Evolutionary conservation across 2,797 vertebrate species (phyloP).

Genomic region (Prionace glauca): DNA sequence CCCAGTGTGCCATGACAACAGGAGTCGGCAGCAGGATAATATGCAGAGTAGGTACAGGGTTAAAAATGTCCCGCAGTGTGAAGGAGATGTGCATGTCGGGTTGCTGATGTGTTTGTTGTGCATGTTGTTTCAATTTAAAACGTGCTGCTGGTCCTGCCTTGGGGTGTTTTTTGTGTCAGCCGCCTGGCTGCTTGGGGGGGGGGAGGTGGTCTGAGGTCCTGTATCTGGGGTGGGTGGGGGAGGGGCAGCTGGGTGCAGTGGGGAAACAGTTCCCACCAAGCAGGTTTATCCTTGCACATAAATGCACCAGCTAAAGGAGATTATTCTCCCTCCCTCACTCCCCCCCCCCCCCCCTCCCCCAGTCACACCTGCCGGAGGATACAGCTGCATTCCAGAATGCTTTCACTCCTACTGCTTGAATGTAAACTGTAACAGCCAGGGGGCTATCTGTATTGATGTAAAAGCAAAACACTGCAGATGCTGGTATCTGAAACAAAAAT

Average conservation of each 20-base stretch:
- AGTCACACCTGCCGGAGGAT: not conserved
- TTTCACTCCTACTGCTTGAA: not conserved
- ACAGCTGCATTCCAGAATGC: too few relatives aligned
- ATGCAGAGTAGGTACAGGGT: not conserved
- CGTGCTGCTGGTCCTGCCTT: not conserved
- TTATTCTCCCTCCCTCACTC: not conserved
- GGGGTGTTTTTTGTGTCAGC: not conserved
- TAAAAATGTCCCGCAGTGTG: too few relatives aligned
- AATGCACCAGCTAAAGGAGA: not conserved
- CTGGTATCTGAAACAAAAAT: too few relatives aligned
- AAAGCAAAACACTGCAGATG: too few relatives aligned
- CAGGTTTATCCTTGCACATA: not conserved
- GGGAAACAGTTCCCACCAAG: not conserved
- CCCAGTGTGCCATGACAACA: slow-evolving; percentile 1
- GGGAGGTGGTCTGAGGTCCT: not conserved
- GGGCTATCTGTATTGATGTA: not conserved
- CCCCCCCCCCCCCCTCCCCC: too few relatives aligned
- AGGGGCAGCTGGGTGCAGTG: not conserved
- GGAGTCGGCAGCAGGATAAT: not conserved
- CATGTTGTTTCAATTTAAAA: not conserved
- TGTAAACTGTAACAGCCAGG: not conserved
- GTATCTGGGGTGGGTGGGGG: not conserved
- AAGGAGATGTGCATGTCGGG: too few relatives aligned
- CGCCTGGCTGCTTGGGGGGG: too few relatives aligned
- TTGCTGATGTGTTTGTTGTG: not conserved